Conservation (phyloP, 2,888 invertebrate genomes). For the Thyatira batis region DNA sequence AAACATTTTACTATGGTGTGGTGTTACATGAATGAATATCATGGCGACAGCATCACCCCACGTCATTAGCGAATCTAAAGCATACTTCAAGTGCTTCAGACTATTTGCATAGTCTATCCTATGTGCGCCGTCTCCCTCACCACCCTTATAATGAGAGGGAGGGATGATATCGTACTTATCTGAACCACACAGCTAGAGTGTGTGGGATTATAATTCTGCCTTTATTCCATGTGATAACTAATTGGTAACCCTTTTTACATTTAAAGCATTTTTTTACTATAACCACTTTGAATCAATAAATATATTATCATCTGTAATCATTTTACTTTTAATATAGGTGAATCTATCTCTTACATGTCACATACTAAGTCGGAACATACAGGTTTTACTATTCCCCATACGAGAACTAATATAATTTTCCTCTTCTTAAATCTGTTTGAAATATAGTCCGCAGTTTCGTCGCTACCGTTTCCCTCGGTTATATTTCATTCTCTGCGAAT, state of each 20-base stretch:
- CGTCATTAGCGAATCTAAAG: slow-evolving; percentile 53
- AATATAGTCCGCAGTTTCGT: neutral
- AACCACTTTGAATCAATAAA: too few species aligned
- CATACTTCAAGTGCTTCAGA: slow-evolving; percentile 40
- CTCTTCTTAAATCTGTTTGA: neutral
- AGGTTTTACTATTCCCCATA: neutral
- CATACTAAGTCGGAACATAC: neutral
- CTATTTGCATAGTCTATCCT: slow-evolving; percentile 44
- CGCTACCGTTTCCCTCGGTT: neutral
- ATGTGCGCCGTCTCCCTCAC: slow-evolving; percentile 11
- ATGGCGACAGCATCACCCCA: slow-evolving; percentile 37
- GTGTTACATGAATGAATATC: slow-evolving; percentile 24
- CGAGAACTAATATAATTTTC: neutral
- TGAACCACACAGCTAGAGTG: slow-evolving; percentile 16
- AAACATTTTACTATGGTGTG: slow-evolving; percentile 9
- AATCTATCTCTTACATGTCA: too few species aligned
- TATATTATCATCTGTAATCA: too few species aligned
- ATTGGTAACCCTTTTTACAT: neutral
- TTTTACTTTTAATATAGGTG: too few species aligned
- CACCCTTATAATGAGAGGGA: slow-evolving; percentile 14
- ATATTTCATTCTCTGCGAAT: neutral
- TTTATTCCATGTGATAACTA: neutral
- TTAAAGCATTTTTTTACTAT: too few species aligned
- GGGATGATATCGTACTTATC: slow-evolving; percentile 24
- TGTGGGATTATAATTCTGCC: neutral